A percentile compares a stretch with the other conserved stretches of the same genome.
phyloP scores from a whole-genome alignment of 2,113 vertebrate species.

The Apistogramma diplotaenia region DNA sequence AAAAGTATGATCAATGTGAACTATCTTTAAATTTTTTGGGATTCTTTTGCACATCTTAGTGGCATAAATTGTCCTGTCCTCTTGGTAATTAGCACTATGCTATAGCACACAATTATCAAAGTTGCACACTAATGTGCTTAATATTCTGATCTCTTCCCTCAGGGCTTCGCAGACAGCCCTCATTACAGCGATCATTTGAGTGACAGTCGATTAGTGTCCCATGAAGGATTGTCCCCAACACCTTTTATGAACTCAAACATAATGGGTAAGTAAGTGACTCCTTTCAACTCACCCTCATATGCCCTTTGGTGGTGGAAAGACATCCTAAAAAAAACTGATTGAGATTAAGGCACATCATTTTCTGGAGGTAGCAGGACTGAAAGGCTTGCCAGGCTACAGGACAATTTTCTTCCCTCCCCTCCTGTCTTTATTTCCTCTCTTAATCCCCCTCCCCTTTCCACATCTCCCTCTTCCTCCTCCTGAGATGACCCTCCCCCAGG shows the following conservation, averaged over 20 bases:
- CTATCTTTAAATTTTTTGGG: not conserved
- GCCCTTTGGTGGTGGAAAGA: constrained; percentile 71
- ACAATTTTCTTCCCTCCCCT: constrained; percentile 33
- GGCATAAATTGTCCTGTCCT: constrained; percentile 73
- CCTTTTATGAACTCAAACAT: constrained; percentile 98
- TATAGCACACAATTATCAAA: constrained; percentile 83
- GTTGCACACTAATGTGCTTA: constrained; percentile 87
- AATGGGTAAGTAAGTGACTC: constrained; percentile 96
- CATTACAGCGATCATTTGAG: constrained; percentile 98
- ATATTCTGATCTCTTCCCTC: constrained; percentile 87
- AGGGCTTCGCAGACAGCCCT: constrained; percentile 98
- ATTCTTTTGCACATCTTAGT: constrained; percentile 44
- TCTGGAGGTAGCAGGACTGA: constrained; percentile 53
- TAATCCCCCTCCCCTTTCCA: constrained; percentile 41
- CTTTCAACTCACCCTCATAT: constrained; percentile 75
- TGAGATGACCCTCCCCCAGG: constrained; percentile 73
- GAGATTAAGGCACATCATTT: constrained; percentile 66
- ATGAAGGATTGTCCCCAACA: constrained; percentile 98
- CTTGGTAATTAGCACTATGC: constrained; percentile 82
- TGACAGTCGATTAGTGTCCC: constrained; percentile 98
- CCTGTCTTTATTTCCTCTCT: constrained; percentile 37
- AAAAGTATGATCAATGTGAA: not conserved
- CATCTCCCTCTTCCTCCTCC: constrained; percentile 46
- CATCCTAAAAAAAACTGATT: constrained; percentile 46
- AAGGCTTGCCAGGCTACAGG: constrained; percentile 21